Evolutionary conservation across 2,797 vertebrate genomes (phyloP).

Genomic region (Darevskia nairensis): DNA sequence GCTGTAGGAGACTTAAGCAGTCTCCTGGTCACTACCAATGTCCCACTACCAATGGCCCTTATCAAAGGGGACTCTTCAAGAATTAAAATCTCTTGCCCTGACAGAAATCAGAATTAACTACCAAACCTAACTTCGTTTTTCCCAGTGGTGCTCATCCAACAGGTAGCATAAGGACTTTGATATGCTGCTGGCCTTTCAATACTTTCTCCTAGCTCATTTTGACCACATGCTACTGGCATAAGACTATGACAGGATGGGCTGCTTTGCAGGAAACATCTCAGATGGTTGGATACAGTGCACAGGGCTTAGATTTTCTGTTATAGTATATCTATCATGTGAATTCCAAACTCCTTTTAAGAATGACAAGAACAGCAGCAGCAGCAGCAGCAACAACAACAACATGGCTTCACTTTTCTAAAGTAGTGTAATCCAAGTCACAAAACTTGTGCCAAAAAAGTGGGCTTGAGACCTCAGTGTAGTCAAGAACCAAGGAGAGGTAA

Average conservation of each 20-base stretch:
- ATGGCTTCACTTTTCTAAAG: neutral
- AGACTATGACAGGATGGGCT: neutral
- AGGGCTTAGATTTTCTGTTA: neutral
- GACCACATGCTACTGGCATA: neutral
- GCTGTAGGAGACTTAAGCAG: neutral
- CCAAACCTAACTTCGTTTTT: neutral
- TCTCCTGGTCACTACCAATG: neutral
- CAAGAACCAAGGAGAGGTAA: neutral
- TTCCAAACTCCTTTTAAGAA: neutral
- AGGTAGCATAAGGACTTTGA: neutral
- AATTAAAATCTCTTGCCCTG: rapidly evolving
- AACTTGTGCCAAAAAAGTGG: neutral
- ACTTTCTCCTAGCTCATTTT: neutral
- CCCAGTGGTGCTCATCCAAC: neutral
- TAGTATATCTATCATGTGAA: neutral
- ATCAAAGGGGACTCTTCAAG: constrained; percentile 1
- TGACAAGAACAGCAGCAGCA: neutral
- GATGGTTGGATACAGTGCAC: neutral
- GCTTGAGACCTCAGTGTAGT: neutral
- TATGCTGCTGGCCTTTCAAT: neutral
- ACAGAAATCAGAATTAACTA: constrained; percentile 6
- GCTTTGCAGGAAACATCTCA: neutral
- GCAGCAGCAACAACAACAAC: no score
- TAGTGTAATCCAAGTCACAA: neutral
- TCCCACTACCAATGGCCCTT: neutral